Base-by-base conservation (phyloP, 2,113 vertebrate species). In the Poeciliopsis turrubarensis region DNA sequence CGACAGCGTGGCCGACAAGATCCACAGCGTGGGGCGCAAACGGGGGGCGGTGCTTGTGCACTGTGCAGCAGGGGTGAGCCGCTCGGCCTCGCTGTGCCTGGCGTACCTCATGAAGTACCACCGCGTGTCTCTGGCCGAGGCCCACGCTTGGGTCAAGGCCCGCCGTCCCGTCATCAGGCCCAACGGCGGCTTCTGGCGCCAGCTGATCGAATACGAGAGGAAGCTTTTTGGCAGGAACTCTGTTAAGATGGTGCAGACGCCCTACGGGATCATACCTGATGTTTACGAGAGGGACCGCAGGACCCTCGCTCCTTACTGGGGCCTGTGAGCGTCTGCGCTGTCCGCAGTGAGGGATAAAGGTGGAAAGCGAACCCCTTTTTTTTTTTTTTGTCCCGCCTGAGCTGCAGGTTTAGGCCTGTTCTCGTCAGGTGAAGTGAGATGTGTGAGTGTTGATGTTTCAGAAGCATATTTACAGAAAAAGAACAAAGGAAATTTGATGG, bases 71-170 rank as follows among this genome's bases (percentile, higher is more conserved):
- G 98, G 98, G 0, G 97, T 99, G 72, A 99, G 98, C 94, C 93
- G 98, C 68, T 99, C 98, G 0, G 97, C 98, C 86, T 98, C 98
- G 0, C 96, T 99, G 81, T 99, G 97, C 89, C 95, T 99, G 27
- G 98, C 97, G 3, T 99, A 98, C 94, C 96, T 99, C 92, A 99
- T 99, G 98, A 98, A 98, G 81, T 96, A 97, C 89, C 97, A 99
- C 89, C 96, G 95, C 0, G 95, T 97, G 71, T 96, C 95, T 68
- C 94, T 99, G 87, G 94, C 96, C 0, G 98, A 99, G 88, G 98
- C 98, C 0, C 97, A 98, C 79, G 96, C 95, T 93, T 99, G 98
- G 98, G 96, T 99, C 75, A 98, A 98, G 80, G 94, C 97, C 3
- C 94, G 97, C 14, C 96, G 98, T 66, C 98, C 98, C 0, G 93